Conservation (phyloP, 2,797 vertebrate species). For the Triplophysa yarkandensis region DNA sequence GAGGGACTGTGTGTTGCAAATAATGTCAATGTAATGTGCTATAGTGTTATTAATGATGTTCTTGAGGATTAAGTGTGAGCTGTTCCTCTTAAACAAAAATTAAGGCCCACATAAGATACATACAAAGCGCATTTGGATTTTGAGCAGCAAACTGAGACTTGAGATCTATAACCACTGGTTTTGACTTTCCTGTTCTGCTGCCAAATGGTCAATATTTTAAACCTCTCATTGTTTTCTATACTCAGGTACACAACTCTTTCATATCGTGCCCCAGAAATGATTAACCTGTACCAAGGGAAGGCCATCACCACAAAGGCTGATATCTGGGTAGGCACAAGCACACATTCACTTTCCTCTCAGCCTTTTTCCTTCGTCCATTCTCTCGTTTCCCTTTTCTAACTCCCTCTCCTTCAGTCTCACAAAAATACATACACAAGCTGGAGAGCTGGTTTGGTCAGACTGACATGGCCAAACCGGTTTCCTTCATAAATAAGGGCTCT, state of each 20-base stretch:
- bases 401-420: background rate
- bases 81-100: too few species aligned
- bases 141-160: too few species aligned
- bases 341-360: background rate
- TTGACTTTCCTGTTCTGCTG: background rate
- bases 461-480: constrained; percentile 44
- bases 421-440: constrained; percentile 6
- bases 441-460: constrained; percentile 49
- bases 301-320: constrained; percentile 97
- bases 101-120: too few species aligned
- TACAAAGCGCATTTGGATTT: too few species aligned
- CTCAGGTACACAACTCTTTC: constrained; percentile 95
- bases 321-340: constrained; percentile 87
- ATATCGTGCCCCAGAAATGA: constrained; percentile 98
- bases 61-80: too few species aligned
- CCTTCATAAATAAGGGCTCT: constrained; percentile 20
- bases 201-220: background rate
- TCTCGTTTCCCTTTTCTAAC: background rate
- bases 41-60: too few species aligned
- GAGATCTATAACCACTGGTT: too few species aligned
- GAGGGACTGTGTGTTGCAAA: too few species aligned
- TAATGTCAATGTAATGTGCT: too few species aligned
- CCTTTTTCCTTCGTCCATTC: background rate
- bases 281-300: constrained; percentile 96
- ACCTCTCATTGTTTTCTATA: constrained; percentile 8